Evolutionary conservation across 35 echinoderm and acorn worm species (phyloP), one percentile per base, ranked within the genome.

Genomic region (Strongylocentrotus purpuratus): DNA sequence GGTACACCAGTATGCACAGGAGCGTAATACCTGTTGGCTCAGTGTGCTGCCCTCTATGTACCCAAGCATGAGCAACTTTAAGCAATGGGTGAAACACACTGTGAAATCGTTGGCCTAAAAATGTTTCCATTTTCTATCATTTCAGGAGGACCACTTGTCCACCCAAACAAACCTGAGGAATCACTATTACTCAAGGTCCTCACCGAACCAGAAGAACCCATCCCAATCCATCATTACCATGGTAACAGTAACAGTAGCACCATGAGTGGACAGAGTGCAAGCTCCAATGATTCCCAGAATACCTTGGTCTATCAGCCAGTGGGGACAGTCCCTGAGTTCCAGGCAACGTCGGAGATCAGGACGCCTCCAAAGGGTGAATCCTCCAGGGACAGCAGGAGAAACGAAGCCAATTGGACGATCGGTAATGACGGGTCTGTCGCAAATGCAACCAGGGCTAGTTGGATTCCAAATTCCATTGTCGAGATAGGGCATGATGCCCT

Each of bases 401-500:
- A 9, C 50, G 91, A 61, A 46, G 31, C n/a, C 2, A 52, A 89
- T 48, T 94, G 46, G 32, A 13, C 25, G n/a, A 58, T 93, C 91
- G 20, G 33, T 41, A 32, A 89, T 14, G 86, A 91, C 41, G 50
- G 85, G 7, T 86, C 88, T 11, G 86, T 48, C 41, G 46, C 96
- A 35, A 47, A 85, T 35, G 33, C 92, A 0, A 52, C 28, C 33
- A 33, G 3, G 12, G 92, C 46, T 8, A 96, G 88, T 25, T 85
- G 71, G 18, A 92, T 95, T 7, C 90, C 94, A 18, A 92, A 65
- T 15, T 96, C 95, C 11, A 96, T 99, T 28, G 93, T 97, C 17
- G 98, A 99, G 90, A 99, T 97, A 50, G 97, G 98, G 25, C 95
- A 96, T 32, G 98, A 97, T 96, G 96, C 95, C 2, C 15, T 97